Conservation (phyloP, 2,113 vertebrate species). For the Toxotes jaculatrix region DNA sequence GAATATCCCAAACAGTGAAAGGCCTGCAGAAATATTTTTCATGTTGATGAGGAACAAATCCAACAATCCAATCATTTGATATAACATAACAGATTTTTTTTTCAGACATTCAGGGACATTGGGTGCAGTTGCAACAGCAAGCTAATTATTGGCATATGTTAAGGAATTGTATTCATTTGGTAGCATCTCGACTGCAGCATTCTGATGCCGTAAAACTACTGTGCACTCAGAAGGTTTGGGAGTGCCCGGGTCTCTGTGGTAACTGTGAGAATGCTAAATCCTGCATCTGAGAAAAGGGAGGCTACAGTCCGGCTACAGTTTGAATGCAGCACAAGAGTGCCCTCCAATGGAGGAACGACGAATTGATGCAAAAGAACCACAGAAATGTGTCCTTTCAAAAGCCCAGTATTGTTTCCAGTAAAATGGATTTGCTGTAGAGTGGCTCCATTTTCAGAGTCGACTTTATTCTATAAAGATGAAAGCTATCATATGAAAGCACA, state of each 20-base stretch:
- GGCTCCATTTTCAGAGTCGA: slow-evolving; percentile 16
- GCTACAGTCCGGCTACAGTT: neutral
- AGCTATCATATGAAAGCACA: slow-evolving; percentile 27
- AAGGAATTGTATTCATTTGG: slow-evolving; percentile 55
- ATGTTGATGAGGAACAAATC: slow-evolving; percentile 23
- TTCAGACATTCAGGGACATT: slow-evolving; percentile 17
- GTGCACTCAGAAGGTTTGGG: slow-evolving; percentile 40
- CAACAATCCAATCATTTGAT: slow-evolving; percentile 4
- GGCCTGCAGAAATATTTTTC: slow-evolving; percentile 5
- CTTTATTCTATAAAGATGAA: slow-evolving; percentile 35
- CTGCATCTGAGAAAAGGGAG: slow-evolving; percentile 39
- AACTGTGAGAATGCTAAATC: slow-evolving; percentile 56
- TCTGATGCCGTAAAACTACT: slow-evolving; percentile 37
- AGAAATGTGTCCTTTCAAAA: slow-evolving; percentile 34
- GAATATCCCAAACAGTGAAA: neutral
- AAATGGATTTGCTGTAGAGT: slow-evolving; percentile 37
- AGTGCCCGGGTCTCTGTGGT: slow-evolving; percentile 49
- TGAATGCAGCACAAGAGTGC: slow-evolving; percentile 66
- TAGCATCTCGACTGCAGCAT: slow-evolving; percentile 18
- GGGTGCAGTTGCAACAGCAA: neutral
- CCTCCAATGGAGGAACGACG: slow-evolving; percentile 59
- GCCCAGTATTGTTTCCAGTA: slow-evolving; percentile 32
- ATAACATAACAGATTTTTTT: slow-evolving; percentile 7
- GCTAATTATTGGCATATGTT: slow-evolving; percentile 61
- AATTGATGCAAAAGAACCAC: neutral